Conservation (phyloP, 1,140 invertebrate species). For the Pantala flavescens region DNA sequence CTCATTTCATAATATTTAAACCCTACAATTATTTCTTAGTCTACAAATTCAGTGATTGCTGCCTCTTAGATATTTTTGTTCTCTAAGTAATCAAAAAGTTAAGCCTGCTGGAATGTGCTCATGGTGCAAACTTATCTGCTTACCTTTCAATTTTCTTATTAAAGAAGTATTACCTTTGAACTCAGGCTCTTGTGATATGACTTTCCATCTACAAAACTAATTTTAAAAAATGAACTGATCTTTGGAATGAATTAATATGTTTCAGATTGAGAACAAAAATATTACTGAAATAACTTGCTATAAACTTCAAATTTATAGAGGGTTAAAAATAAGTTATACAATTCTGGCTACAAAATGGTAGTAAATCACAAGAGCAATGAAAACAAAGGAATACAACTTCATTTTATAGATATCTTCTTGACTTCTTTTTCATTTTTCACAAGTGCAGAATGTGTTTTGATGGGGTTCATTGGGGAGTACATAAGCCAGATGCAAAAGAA, state of each 20-base stretch:
- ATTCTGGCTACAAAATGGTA: neutral
- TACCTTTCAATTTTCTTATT: neutral
- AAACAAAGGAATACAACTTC: neutral
- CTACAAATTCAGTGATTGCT: too few relatives aligned
- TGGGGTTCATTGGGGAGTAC: constrained; percentile 12
- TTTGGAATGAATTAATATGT: too few relatives aligned
- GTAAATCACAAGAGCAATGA: neutral
- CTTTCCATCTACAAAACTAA: neutral
- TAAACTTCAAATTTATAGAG: too few relatives aligned
- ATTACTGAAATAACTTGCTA: too few relatives aligned
- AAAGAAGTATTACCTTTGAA: neutral
- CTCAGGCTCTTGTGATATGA: neutral
- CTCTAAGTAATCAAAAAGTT: too few relatives aligned
- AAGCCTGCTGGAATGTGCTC: constrained; percentile 7
- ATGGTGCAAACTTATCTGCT: neutral
- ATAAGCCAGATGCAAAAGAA: constrained; percentile 4
- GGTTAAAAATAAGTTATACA: too few relatives aligned
- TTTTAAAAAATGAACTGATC: too few relatives aligned
- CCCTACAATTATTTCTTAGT: too few relatives aligned
- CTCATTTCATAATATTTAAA: too few relatives aligned
- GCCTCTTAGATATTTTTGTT: too few relatives aligned
- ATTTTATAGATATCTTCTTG: neutral
- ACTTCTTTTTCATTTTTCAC: neutral
- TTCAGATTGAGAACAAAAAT: too few relatives aligned
- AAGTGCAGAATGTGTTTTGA: constrained; percentile 21